phyloP scores from a whole-genome alignment of 2,797 vertebrate genomes.

The Sarcoramphus papa region DNA sequence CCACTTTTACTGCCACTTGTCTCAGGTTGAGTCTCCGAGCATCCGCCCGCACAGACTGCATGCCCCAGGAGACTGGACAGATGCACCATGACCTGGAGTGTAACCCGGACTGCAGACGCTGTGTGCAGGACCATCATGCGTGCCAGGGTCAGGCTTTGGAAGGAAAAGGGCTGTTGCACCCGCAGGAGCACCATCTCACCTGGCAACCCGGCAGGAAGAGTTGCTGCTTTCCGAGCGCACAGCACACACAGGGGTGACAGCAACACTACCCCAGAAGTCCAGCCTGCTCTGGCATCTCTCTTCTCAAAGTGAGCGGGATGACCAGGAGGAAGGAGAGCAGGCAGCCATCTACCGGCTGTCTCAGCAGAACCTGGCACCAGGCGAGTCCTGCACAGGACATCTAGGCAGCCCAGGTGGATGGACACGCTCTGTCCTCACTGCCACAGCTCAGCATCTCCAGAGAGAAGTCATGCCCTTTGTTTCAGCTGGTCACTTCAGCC shows the following conservation, averaged over 20 bases:
- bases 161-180: background rate
- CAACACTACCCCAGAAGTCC: background rate
- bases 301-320: rapidly evolving
- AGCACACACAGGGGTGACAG: rapidly evolving
- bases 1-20: background rate
- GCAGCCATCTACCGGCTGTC: background rate
- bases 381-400: background rate
- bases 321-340: background rate
- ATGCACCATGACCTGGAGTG: rapidly evolving
- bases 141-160: background rate
- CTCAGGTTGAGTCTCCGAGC: background rate
- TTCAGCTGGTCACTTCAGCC: background rate
- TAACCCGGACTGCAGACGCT: background rate
- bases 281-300: background rate
- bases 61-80: background rate
- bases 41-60: too few relatives aligned
- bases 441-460: background rate
- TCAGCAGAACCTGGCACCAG: background rate
- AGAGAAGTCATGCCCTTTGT: background rate
- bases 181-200: background rate
- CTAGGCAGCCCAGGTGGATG: too few relatives aligned
- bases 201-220: background rate
- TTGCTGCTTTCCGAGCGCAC: background rate
- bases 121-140: rapidly evolving
- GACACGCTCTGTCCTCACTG: rapidly evolving